These are phyloP conservation scores for Myotis myotis DNA, from an alignment of 2,797 vertebrate genomes.

Conservation along the genomic window DNA sequence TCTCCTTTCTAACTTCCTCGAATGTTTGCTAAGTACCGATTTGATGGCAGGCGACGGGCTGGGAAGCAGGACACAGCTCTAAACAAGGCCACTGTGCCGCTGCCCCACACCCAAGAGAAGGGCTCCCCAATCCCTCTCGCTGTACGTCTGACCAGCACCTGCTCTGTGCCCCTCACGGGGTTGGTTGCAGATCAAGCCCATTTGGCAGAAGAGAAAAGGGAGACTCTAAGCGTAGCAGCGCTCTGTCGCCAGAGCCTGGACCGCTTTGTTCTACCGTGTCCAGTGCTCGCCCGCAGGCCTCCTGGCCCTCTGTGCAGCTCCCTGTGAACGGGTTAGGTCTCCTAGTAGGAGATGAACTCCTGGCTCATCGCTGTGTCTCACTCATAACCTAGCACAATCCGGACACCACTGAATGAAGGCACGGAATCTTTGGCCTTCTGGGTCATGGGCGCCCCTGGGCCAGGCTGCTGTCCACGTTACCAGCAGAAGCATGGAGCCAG, in stretches of 20 bases:
- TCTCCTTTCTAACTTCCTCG: not conserved
- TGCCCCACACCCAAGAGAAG: not conserved
- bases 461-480: not conserved
- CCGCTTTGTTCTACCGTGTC: not conserved
- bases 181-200: not conserved
- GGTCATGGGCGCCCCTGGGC: fast-evolving
- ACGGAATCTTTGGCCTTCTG: not conserved
- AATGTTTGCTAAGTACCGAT: not conserved
- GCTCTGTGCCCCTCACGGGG: not conserved
- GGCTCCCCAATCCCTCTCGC: not conserved
- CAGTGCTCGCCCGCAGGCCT: not conserved
- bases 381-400: not conserved
- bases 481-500: fast-evolving
- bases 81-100: too few relatives aligned
- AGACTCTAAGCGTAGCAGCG: fast-evolving
- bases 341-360: not conserved
- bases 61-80: not conserved
- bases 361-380: not conserved
- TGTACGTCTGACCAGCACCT: too few relatives aligned
- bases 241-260: not conserved
- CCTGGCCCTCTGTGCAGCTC: not conserved
- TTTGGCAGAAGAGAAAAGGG: not conserved
- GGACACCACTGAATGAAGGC: not conserved
- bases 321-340: not conserved
- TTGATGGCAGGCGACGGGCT: fast-evolving